Evolutionary conservation across 2,888 invertebrate genomes (phyloP), one percentile per base, ranked within the genome.

Genomic region (Heteromyza rotundicornis): DNA sequence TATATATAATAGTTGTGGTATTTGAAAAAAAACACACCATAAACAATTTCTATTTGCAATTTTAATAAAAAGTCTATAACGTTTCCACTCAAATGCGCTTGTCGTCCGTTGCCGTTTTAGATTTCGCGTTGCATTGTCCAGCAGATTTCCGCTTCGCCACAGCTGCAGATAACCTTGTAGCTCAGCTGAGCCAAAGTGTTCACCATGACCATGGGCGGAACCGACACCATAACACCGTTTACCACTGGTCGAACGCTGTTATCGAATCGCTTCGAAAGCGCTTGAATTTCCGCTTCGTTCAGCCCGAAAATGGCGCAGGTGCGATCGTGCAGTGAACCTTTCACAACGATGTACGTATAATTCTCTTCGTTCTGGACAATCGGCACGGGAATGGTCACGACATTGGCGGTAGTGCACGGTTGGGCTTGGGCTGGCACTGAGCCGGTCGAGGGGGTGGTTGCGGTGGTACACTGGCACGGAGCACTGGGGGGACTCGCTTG

Each of bases 41-140:
- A 55, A 47, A 23, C 56, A 47, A 17, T 32, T 23, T 55, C 35
- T 49, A 27, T 54, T 50, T 35, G 32, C n/a, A n/a, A n/a, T n/a
- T 44, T 47, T 51, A 40, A 51, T 62, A 23, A 12, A 23, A 12
- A 59, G 49, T 19, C 19, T 36, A 40, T n/a, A 19, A 12, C 10
- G 12, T 23, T 60, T n/a, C 12, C 12, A 14, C 27, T 59, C 12
- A 49, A 47, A 32, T 57, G 27, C 57, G 32, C n/a, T n/a, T n/a
- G n/a, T n/a, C 24, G 27, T 20, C 2, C 10, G 35, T 35, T 22
- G 8, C 52, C 35, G 47, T 19, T 27, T 87, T 87, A 92, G 73
- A 89, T 80, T 82, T 92, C 92, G 75, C 92, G 88, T 78, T 91
- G 90, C 84, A 94, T 85, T 51, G 93, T 94, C 93, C 93, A 94